Base-by-base conservation (phyloP, 2,113 vertebrate genomes). In the Hyperopisus bebe region DNA sequence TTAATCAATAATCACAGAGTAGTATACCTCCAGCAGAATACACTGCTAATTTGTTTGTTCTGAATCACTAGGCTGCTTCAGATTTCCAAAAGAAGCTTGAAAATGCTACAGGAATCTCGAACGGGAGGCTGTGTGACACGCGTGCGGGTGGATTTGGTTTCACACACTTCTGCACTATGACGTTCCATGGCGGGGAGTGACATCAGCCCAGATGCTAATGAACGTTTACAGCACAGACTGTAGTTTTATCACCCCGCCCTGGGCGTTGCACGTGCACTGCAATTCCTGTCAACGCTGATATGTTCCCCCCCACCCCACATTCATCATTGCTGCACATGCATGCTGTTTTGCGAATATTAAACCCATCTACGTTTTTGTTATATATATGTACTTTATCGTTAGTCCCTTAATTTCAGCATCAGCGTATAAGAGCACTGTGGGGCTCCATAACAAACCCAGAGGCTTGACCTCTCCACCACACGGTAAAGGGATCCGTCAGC, bases 281-380 rank as follows among this genome's bases (percentile, higher is more conserved):
- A 42, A 19, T 19, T 39, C 70, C 70, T 27, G n/a, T 66, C n/a
- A 70, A 70, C 3, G 35, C 35, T 80, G 31, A 19, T 80, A 80
- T 19, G 70, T 17, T 3, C 27, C 11, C n/a, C 44, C 42, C 50
- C n/a, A 90, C 92, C 93, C 91, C 91, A 92, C 27, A 31, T 70
- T 31, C 62, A 70, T 31, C 15, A 70, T 31, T 92, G 91, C 85
- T 88, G 91, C 91, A 90, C 91, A 92, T 94, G 93, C 91, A 91
- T 91, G 90, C 44, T 82, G 86, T 90, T 92, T 7, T 21, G 53
- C 8, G 62, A 70, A 31, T 70, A 13, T 70, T 90, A 93, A 94
- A 94, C 92, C 92, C 93, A 86, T 92, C 74, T 91, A 70, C 94
- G 94, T 93, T 94, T 95, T 94, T 94, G 87, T 90, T 58, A 70